These are phyloP conservation scores for Ormyrus rosae DNA, from an alignment of 2,888 invertebrate genomes.

Conservation along the genomic window DNA sequence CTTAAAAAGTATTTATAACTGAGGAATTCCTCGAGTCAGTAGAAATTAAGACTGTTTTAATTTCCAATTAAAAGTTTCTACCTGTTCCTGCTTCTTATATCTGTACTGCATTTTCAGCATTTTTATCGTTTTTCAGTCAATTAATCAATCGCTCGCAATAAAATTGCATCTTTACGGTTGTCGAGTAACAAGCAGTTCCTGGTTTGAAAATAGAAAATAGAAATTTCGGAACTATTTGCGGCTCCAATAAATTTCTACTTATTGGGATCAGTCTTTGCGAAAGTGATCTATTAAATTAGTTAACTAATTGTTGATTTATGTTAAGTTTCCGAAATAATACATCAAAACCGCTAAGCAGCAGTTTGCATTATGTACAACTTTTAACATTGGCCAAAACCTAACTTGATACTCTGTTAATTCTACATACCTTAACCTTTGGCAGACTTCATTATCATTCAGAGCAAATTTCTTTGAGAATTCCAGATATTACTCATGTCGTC, in stretches of 20 bases:
- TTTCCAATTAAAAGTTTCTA: no score
- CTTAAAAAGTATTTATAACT: no score
- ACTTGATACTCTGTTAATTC: neutral
- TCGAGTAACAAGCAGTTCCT: no score
- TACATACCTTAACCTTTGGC: neutral
- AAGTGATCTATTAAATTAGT: neutral
- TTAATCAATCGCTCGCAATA: slow-evolving; percentile 5
- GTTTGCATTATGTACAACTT: neutral
- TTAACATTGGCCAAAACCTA: slow-evolving; percentile 6
- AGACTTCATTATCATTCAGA: neutral
- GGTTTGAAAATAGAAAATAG: no score
- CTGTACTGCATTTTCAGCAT: neutral
- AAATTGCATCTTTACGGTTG: neutral
- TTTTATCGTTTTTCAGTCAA: neutral
- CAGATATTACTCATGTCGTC: slow-evolving; percentile 22
- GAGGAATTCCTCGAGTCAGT: no score
- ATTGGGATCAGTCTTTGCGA: neutral
- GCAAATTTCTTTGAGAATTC: neutral
- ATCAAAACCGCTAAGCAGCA: slow-evolving; percentile 14
- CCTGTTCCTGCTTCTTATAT: no score
- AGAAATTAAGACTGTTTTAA: no score
- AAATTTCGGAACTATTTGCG: no score
- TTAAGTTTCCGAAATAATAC: neutral
- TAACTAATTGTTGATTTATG: slow-evolving; percentile 4
- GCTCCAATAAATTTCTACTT: no score